Evolutionary conservation across 2,888 invertebrate species (phyloP).

Genomic region (Argynnis bischoffii): DNA sequence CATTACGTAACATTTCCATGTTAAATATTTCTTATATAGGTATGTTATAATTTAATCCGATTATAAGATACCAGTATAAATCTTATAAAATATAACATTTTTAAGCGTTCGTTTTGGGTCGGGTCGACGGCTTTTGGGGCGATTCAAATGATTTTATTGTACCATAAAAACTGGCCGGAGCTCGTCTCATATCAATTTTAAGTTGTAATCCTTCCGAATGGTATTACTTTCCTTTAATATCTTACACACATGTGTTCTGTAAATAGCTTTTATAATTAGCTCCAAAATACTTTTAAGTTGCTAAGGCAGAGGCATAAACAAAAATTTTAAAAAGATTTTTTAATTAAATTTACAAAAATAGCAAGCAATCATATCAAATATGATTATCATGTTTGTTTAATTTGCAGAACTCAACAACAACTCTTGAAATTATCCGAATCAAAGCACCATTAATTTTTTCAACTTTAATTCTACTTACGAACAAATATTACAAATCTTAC

Average conservation of each 20-base stretch:
- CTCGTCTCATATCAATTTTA: conserved; percentile 33
- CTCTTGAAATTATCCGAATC: too few species aligned
- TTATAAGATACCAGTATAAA: conserved; percentile 47
- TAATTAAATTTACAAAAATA: too few species aligned
- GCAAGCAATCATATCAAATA: too few species aligned
- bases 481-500: not conserved
- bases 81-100: conserved; percentile 56
- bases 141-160: conserved; percentile 56
- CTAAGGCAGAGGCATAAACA: too few species aligned
- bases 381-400: too few species aligned
- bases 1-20: conserved; percentile 17
- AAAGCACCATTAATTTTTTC: too few species aligned
- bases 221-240: conserved; percentile 24
- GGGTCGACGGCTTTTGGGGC: conserved; percentile 53
- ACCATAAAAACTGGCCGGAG: conserved; percentile 55
- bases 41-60: conserved; percentile 39
- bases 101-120: conserved; percentile 51
- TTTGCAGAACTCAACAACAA: too few species aligned
- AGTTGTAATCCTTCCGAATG: conserved; percentile 27
- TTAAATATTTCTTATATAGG: conserved; percentile 13
- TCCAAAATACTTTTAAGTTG: not conserved
- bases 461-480: not conserved
- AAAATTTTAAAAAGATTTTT: too few species aligned
- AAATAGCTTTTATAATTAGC: conserved; percentile 17
- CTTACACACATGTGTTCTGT: conserved; percentile 10